Evolutionary conservation across 1,140 invertebrate genomes (phyloP).

Genomic region (Ips nitidus): DNA sequence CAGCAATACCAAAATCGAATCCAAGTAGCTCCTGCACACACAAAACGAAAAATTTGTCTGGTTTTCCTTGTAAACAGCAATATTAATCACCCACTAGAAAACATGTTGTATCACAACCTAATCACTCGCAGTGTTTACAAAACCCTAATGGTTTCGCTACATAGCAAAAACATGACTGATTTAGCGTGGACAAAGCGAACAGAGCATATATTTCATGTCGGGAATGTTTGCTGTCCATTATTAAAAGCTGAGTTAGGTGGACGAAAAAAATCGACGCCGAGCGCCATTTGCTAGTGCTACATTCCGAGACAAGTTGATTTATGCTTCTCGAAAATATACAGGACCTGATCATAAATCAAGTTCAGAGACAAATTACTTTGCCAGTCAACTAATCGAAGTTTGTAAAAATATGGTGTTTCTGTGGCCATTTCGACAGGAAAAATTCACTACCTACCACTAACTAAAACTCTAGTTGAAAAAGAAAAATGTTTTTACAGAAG

Average conservation of each 20-base stretch:
- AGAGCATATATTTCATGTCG: slow-evolving; percentile 31
- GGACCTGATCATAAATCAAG: slow-evolving; percentile 20
- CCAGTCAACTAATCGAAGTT: slow-evolving; percentile 13
- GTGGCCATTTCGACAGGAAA: neutral
- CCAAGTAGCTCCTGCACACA: no score
- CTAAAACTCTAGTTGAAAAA: neutral
- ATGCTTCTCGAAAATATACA: slow-evolving; percentile 25
- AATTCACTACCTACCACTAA: neutral
- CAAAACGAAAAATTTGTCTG: neutral
- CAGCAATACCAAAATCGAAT: no score
- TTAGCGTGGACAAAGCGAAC: slow-evolving; percentile 23
- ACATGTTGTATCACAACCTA: slow-evolving; percentile 6
- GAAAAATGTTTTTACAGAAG: neutral
- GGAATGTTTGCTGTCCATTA: slow-evolving; percentile 31
- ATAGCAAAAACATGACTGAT: slow-evolving; percentile 20
- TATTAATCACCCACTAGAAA: slow-evolving; percentile 5
- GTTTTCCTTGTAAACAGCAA: neutral
- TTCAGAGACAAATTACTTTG: slow-evolving; percentile 15
- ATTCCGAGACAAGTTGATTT: slow-evolving; percentile 25
- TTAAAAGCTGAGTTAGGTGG: slow-evolving; percentile 26
- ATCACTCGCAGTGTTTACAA: slow-evolving; percentile 16
- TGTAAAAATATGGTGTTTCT: neutral
- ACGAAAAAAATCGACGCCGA: slow-evolving; percentile 21
- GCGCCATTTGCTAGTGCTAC: slow-evolving; percentile 25
- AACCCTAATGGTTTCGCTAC: slow-evolving; percentile 6